Conservation (phyloP, 2,888 invertebrate species). For the Xanthostigma xanthostigma region DNA sequence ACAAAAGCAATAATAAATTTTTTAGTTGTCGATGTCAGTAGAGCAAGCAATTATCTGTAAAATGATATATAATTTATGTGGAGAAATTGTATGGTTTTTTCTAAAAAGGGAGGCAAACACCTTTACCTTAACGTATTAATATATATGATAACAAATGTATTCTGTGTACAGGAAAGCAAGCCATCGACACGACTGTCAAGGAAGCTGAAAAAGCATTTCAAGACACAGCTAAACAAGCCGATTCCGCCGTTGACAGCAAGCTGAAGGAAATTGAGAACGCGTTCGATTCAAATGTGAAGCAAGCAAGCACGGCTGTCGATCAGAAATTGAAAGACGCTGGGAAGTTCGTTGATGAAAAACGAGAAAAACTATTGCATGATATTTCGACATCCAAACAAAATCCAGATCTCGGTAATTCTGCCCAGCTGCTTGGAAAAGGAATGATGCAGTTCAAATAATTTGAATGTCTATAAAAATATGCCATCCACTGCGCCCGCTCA, state of each 20-base stretch:
- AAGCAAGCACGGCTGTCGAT: constrained; percentile 11
- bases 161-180: constrained; percentile 9
- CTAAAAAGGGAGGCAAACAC: too few species aligned
- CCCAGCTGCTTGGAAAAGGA: constrained; percentile 14
- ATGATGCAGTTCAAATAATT: constrained; percentile 8
- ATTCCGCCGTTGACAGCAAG: constrained; percentile 8
- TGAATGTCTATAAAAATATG: too few species aligned
- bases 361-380: constrained; percentile 14
- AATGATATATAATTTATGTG: too few species aligned
- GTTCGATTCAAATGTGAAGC: constrained; percentile 10
- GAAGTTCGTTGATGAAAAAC: constrained; percentile 13
- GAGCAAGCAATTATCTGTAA: too few species aligned
- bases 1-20: too few species aligned
- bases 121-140: too few species aligned
- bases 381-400: too few species aligned
- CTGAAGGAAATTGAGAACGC: constrained; percentile 9
- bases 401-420: not conserved
- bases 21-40: too few species aligned
- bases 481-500: too few species aligned
- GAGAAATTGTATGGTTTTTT: too few species aligned
- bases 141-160: constrained; percentile 7
- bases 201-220: constrained; percentile 12
- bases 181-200: constrained; percentile 10
- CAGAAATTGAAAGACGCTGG: constrained; percentile 13
- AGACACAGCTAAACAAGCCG: constrained; percentile 10